A percentile compares a stretch with the other conserved stretches of the same genome.
Conservation (phyloP, 1,140 invertebrate genomes). For the Episyrphus balteatus region DNA sequence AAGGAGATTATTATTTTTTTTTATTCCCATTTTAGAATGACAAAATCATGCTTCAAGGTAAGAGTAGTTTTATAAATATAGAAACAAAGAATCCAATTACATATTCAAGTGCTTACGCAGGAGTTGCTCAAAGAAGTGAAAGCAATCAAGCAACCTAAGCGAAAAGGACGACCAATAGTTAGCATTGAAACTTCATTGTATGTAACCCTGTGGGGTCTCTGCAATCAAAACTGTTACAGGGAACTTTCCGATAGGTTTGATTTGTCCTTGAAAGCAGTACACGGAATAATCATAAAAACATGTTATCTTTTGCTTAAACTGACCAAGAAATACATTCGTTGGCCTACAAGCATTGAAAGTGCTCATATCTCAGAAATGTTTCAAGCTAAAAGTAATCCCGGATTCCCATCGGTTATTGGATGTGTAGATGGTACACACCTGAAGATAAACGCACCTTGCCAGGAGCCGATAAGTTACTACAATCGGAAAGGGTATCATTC, state of each 20-base stretch:
- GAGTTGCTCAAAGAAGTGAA: no score
- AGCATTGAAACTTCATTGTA: background rate
- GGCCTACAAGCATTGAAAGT: background rate
- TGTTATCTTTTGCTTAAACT: background rate
- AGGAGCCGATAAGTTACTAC: background rate
- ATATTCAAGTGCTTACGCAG: no score
- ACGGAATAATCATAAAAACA: background rate
- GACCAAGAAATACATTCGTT: background rate
- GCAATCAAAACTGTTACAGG: background rate
- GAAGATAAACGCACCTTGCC: background rate
- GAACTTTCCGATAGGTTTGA: background rate
- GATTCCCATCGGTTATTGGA: background rate
- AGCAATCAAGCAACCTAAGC: no score
- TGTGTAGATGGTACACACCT: background rate
- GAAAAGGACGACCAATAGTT: background rate
- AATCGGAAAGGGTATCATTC: background rate
- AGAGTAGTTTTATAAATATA: no score
- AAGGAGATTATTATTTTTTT: no score
- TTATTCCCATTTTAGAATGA: no score
- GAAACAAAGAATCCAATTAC: no score
- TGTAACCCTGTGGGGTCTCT: background rate
- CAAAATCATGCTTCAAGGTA: no score
- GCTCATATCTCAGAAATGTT: background rate
- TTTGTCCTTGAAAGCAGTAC: background rate
- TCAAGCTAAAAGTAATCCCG: background rate